Percentiles rank a stretch among this genome's conserved stretches.
Evolutionary conservation across 2,888 invertebrate species (phyloP).

Genomic region (Drosophila niveifrons): DNA sequence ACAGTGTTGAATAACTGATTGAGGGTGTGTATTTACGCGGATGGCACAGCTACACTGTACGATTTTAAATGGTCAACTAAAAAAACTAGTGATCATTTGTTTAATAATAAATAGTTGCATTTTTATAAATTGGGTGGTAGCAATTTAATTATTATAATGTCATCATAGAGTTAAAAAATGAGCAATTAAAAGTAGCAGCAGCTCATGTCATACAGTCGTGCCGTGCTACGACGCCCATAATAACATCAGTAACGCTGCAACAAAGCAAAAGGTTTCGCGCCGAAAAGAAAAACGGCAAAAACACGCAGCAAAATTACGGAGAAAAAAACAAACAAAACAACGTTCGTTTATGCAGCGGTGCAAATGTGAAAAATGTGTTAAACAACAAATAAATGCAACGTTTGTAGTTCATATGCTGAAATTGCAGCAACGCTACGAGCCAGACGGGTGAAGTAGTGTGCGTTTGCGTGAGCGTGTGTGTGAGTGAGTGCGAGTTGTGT

Average conservation of each 20-base stretch:
- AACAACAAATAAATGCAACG: slow-evolving; percentile 28
- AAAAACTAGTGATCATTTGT: background rate
- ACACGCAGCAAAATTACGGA: slow-evolving; percentile 38
- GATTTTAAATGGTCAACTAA: background rate
- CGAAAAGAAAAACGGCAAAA: slow-evolving; percentile 69
- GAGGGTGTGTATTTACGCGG: slow-evolving; percentile 27
- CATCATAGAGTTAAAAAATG: background rate
- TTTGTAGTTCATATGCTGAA: slow-evolving; percentile 36
- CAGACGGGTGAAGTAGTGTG: slow-evolving; percentile 52
- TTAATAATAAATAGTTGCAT: background rate
- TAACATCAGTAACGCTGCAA: slow-evolving; percentile 71
- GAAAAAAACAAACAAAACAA: slow-evolving; percentile 23
- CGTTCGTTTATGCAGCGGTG: background rate
- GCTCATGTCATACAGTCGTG: slow-evolving; percentile 51
- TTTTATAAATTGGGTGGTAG: too few relatives aligned
- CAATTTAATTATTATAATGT: background rate
- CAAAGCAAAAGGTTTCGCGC: slow-evolving; percentile 79
- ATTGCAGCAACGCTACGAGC: slow-evolving; percentile 35
- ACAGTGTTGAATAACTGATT: slow-evolving; percentile 36
- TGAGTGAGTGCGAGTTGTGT: slow-evolving; percentile 41
- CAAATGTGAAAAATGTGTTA: slow-evolving; percentile 18
- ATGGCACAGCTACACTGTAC: slow-evolving; percentile 2
- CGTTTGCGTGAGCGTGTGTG: slow-evolving; percentile 33
- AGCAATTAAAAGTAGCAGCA: background rate
- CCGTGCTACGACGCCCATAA: slow-evolving; percentile 56